phyloP scores from a whole-genome alignment of 1,140 invertebrate genomes.

The Saccostrea echinata region DNA sequence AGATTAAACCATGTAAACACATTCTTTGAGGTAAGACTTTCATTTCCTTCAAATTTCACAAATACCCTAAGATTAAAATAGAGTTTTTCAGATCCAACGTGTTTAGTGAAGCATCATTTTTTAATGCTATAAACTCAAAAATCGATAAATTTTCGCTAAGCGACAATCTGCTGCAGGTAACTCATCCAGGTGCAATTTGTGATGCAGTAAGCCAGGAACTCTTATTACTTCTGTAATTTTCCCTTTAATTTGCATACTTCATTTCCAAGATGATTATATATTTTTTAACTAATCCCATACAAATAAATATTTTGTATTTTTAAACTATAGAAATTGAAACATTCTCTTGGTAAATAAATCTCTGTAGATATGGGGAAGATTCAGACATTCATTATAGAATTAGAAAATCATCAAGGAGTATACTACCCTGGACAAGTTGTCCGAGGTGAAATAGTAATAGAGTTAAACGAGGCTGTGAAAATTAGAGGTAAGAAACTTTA shows the following conservation, averaged over 20 bases:
- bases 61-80: neutral
- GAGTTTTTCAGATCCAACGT: too few relatives aligned
- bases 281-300: too few relatives aligned
- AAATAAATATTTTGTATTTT: too few relatives aligned
- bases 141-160: neutral
- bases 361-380: slow-evolving; percentile 16
- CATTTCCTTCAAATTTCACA: neutral
- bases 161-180: slow-evolving; percentile 18
- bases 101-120: neutral
- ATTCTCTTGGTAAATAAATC: neutral
- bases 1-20: neutral
- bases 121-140: slow-evolving; percentile 20
- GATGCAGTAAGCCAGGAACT: too few relatives aligned
- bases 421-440: neutral
- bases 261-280: too few relatives aligned
- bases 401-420: neutral
- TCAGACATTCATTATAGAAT: neutral
- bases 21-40: neutral
- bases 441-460: slow-evolving; percentile 12
- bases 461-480: neutral
- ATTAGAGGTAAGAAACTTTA: neutral
- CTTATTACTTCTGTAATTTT: too few relatives aligned
- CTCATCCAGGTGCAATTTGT: neutral
- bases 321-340: neutral
- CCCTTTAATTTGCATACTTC: too few relatives aligned